Base-by-base conservation (phyloP, 2,797 vertebrate species). In the Acanthiza pusilla region DNA sequence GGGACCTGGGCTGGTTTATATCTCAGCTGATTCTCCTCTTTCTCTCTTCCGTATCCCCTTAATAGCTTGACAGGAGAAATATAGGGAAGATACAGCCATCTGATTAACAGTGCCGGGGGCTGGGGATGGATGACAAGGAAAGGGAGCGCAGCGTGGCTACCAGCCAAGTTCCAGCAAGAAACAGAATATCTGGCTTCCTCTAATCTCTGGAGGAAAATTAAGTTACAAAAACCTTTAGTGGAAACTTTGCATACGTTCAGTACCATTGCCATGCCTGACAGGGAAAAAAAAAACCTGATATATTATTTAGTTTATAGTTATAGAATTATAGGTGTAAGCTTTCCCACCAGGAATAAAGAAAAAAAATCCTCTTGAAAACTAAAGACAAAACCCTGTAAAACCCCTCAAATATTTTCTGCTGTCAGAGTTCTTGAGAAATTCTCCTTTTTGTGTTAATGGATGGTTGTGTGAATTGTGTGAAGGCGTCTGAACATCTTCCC, bases 151-250 rank as follows among this genome's bases (percentile, higher is more conserved):
- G 90, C 6, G 54, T 96, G 97, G 97, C 96, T 53, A 83, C 82
- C 92, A 55, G 97, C 97, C 97, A 97, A 96, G 90, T 97, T 97
- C 95, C 93, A 97, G 95, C 72, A 47, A 96, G 97, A 96, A 97
- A 97, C 95, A 94, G 95, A 97, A 95, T 97, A 95, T 97, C 97
- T 96, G 96, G 97, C 96, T 96, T 96, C 94, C 67, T 97, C 96
- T 97, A 97, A 94, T 96, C 97, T 96, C 96, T 82, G 80, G 97
- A 96, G 97, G 94, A 94, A 97, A 97, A 98, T 97, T 95, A 97
- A 89, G 94, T 97, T 97, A 97, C 96, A 97, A 94, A 97, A 97
- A 95, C 94, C 96, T 97, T 97, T 90, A 96, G 92, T 96, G 93
- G 96, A 97, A 96, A 97, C 93, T 97, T 96, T 96, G 90, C 94